Base-by-base conservation (phyloP, 2,113 vertebrate genomes). In the Dicaeum eximium region DNA sequence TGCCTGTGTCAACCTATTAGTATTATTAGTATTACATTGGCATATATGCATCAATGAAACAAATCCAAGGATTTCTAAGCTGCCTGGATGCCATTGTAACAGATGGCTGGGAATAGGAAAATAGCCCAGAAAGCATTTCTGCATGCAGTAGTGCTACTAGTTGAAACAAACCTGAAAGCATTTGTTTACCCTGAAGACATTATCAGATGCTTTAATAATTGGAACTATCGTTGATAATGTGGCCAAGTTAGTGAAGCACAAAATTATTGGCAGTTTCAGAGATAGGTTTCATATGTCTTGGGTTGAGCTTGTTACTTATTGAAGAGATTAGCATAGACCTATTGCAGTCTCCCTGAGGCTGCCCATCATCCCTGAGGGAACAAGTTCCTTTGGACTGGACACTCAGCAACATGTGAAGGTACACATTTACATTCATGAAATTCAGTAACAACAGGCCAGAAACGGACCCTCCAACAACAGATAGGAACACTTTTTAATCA, bases 81-180 rank as follows among this genome's bases (percentile, higher is more conserved):
- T 40, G 58, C 75, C 86, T 91, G 78, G 48, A 38, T 91, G 92
- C 53, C 83, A 62, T 57, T 37, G 18, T 65, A 93, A 75, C 93
- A 97, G 96, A 94, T 62, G 95, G 73, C 24, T 80, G 90, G 47
- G 90, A 28, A 12, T 17, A 75, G 64, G 66, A 81, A 33, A 24
- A 67, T 21, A 91, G 85, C 66, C 54, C 75, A 85, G 95, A 80
- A 75, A 65, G 7, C 37, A 65, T 71, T 80, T 70, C 65, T 65
- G 40, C 35, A 10, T 66, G 31, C 61, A 24, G 61, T 56, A 66
- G 21, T 24, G 53, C 30, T 81, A 23, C 44, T 33, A 23, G 15
- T 30, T 91, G 64, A 54, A 71, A 61, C 57, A 84, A 88, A 80
- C 53, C 71, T 86, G 60, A 31, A 45, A 22, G 18, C 1, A 0